These are phyloP conservation scores for Ctenochaetus hawaiiensis DNA, from an alignment of 2,797 vertebrate genomes.

Conservation along the genomic window DNA sequence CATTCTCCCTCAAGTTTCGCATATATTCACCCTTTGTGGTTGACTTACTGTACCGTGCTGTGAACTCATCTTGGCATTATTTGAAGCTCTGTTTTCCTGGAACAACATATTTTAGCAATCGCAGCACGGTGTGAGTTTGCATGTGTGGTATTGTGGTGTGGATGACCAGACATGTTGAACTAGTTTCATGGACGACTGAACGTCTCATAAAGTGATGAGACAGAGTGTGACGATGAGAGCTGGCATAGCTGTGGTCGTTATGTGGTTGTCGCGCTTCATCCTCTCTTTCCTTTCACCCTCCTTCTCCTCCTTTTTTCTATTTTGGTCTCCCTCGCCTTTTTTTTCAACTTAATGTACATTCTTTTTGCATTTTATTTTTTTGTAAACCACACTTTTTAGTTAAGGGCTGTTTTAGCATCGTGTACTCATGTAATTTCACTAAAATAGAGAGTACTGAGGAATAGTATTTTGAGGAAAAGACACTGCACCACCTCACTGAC, in stretches of 20 bases:
- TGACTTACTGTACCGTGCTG: not conserved
- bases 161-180: conserved; percentile 69
- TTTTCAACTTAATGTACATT: conserved; percentile 12
- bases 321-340: not conserved
- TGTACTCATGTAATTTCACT: conserved; percentile 12
- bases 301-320: not conserved
- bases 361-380: not conserved
- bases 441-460: not conserved
- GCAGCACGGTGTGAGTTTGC: not conserved
- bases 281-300: conserved; percentile 28
- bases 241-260: conserved; percentile 67
- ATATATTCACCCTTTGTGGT: conserved; percentile 4
- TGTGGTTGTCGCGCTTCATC: conserved; percentile 60
- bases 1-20: not conserved
- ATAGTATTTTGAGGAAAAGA: conserved; percentile 21
- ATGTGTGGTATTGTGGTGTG: conserved; percentile 45
- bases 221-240: conserved; percentile 64
- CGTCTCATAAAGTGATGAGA: conserved; percentile 67
- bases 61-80: conserved; percentile 29
- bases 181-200: conserved; percentile 68
- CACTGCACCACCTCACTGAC: conserved; percentile 5
- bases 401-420: not conserved
- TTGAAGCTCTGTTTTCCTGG: conserved; percentile 40
- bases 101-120: conserved; percentile 35
- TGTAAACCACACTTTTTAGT: conserved; percentile 9